Percentiles rank a stretch among this genome's conserved stretches.
phyloP scores from a whole-genome alignment of 2,888 invertebrate genomes.

The Euzophera pinguis region DNA sequence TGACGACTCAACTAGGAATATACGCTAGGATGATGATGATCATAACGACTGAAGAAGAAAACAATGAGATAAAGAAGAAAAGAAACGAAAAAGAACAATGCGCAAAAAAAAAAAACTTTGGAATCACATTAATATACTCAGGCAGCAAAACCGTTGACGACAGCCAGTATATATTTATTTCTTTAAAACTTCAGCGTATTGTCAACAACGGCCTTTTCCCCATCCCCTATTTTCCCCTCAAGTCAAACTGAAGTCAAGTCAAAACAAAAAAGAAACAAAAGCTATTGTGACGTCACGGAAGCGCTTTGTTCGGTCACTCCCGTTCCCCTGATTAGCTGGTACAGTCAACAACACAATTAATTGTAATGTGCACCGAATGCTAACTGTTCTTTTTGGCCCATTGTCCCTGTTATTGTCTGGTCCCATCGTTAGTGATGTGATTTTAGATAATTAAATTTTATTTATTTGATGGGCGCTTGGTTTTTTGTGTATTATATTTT shows the following conservation, averaged over 20 bases:
- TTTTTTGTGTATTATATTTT: neutral
- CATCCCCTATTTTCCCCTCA: no score
- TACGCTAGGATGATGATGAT: no score
- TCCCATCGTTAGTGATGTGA: neutral
- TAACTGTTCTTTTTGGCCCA: slow-evolving; percentile 10
- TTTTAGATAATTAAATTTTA: neutral
- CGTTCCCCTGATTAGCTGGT: slow-evolving; percentile 32
- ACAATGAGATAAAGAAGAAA: no score
- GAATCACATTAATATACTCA: no score
- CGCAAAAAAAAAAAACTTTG: no score
- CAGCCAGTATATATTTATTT: no score
- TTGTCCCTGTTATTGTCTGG: slow-evolving; percentile 1
- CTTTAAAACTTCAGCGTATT: no score
- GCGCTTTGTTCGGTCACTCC: slow-evolving; percentile 23
- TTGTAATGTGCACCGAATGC: slow-evolving; percentile 19
- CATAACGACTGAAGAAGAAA: no score
- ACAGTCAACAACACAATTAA: slow-evolving; percentile 24
- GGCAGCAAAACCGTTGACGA: no score
- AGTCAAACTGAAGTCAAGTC: neutral
- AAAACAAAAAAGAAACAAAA: slow-evolving; percentile 7
- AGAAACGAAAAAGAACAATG: no score
- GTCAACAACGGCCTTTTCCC: no score
- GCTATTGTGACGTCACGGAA: slow-evolving; percentile 6
- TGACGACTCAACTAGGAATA: no score
- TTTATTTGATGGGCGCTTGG: neutral